Evolutionary conservation across 2,797 vertebrate genomes (phyloP).

Genomic region (Protonibea diacanthus): DNA sequence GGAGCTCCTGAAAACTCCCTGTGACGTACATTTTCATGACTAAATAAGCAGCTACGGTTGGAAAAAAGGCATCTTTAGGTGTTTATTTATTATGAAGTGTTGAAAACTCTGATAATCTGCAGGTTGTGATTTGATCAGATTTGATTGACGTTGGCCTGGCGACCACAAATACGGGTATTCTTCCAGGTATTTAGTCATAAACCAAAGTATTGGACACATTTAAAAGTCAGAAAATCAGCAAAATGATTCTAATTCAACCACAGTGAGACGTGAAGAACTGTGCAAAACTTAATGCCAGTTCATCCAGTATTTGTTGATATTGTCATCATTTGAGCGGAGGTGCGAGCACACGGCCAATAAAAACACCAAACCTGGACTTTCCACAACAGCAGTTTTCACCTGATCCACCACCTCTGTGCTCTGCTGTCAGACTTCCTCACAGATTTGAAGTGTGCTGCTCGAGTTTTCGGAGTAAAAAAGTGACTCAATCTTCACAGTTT

Average conservation of each 20-base stretch:
- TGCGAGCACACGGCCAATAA: not conserved
- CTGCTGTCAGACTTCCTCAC: not conserved
- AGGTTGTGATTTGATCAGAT: no score
- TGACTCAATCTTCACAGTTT: conserved; percentile 42
- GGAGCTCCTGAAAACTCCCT: not conserved
- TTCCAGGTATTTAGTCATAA: not conserved
- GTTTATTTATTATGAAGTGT: not conserved
- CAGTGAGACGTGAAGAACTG: no score
- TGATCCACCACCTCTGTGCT: not conserved
- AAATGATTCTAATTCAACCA: not conserved
- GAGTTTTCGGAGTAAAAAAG: conserved; percentile 14
- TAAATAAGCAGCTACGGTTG: not conserved
- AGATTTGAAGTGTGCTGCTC: not conserved
- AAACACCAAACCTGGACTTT: not conserved
- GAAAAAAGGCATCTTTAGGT: not conserved
- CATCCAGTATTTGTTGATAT: not conserved
- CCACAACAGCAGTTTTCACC: not conserved
- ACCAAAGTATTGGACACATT: not conserved
- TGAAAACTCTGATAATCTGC: no score
- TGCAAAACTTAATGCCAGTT: not conserved
- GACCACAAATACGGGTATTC: no score
- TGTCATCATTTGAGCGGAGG: not conserved
- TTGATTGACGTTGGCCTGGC: not conserved
- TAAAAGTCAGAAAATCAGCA: not conserved
- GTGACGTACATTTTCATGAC: not conserved